Conservation (phyloP, 2,113 vertebrate genomes). For the Pangasianodon gigas region DNA sequence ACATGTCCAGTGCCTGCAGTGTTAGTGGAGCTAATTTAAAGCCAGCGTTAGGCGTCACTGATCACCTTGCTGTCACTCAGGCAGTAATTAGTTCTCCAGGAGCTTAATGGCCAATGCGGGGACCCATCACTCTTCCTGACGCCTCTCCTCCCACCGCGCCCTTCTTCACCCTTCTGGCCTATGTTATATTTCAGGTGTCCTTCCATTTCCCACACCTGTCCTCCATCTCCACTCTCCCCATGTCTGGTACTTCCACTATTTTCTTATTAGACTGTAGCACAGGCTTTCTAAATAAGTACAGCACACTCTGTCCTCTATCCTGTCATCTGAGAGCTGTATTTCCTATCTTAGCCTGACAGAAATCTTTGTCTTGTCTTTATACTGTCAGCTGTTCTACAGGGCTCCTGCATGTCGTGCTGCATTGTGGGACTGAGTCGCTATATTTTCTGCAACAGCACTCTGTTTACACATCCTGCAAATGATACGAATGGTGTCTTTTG, state of each 20-base stretch:
- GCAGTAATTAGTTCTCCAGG: constrained; percentile 68
- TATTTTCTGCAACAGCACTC: neutral
- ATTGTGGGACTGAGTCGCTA: neutral
- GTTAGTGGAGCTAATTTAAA: constrained; percentile 63
- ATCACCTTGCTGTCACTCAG: constrained; percentile 71
- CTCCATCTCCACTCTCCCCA: neutral
- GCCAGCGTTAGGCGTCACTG: constrained; percentile 56
- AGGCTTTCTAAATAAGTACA: neutral
- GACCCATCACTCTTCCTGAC: constrained; percentile 55
- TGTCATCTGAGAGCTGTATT: no score
- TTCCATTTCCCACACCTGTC: neutral
- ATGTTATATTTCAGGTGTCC: neutral
- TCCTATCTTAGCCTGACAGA: neutral
- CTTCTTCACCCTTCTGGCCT: constrained; percentile 26
- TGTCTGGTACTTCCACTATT: neutral
- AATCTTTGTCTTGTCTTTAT: neutral
- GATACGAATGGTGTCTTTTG: neutral
- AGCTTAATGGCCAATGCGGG: constrained; percentile 60
- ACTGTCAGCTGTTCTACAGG: neutral
- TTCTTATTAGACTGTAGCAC: neutral
- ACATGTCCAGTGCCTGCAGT: constrained; percentile 20
- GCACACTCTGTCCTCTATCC: neutral
- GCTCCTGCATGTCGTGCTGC: neutral
- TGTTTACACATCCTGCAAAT: neutral
- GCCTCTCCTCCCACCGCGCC: constrained; percentile 1